Evolutionary conservation across 2,797 vertebrate genomes (phyloP).

Genomic region (Falco columbarius): DNA sequence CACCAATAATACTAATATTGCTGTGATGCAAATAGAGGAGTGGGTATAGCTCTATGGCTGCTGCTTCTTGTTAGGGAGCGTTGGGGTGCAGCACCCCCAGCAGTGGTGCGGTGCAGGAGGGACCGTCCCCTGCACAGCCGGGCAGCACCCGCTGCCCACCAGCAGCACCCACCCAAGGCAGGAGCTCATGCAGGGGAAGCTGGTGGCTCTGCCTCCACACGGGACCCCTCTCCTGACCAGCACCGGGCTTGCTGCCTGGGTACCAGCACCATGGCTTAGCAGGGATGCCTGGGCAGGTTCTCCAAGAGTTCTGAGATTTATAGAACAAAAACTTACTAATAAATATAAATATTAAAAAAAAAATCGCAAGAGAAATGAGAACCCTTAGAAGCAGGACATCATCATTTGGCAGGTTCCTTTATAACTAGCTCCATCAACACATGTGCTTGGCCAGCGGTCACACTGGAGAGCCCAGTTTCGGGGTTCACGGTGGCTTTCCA

Average conservation of each 20-base stretch:
- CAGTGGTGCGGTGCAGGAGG: accelerated
- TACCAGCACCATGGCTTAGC: not conserved
- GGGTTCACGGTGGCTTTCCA: not conserved
- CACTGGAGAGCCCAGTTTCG: not conserved
- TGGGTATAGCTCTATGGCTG: not conserved
- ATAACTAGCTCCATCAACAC: accelerated
- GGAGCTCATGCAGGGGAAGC: not conserved
- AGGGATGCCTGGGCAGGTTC: not conserved
- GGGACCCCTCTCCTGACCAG: not conserved
- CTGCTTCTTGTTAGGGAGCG: not conserved
- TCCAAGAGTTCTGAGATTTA: not conserved
- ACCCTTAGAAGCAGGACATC: not conserved
- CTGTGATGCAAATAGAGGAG: not conserved
- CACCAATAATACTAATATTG: not conserved
- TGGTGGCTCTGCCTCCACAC: too few species aligned
- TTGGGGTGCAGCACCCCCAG: not conserved
- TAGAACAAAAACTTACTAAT: not conserved
- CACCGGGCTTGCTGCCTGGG: not conserved
- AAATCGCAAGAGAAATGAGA: not conserved
- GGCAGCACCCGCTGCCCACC: not conserved
- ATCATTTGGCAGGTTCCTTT: not conserved
- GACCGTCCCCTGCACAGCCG: not conserved
- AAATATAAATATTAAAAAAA: not conserved
- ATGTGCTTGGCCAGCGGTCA: not conserved
- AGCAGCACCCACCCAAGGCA: not conserved